phyloP scores from a whole-genome alignment of 2,113 vertebrate species.

The Spea multiplicata region DNA sequence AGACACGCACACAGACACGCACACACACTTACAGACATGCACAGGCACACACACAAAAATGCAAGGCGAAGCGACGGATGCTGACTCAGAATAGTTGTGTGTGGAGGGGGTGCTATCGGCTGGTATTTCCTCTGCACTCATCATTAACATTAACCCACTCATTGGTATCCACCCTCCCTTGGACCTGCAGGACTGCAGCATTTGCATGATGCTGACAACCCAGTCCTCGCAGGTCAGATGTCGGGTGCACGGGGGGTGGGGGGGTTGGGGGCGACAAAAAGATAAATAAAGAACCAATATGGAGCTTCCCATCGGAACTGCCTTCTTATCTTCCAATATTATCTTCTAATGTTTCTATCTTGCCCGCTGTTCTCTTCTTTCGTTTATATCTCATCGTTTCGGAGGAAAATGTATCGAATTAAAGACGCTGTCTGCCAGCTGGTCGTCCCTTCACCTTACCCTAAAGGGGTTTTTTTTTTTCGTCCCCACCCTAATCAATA shows the following conservation, averaged over 20 bases:
- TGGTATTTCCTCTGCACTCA: conserved; percentile 76
- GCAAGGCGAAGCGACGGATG: conserved; percentile 71
- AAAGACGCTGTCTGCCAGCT: conserved; percentile 61
- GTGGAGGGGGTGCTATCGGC: conserved; percentile 72
- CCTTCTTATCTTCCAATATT: conserved; percentile 63
- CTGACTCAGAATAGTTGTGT: conserved; percentile 80
- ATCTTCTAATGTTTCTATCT: conserved; percentile 50
- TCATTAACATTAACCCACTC: conserved; percentile 75
- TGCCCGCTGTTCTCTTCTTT: conserved; percentile 67
- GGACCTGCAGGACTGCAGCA: conserved; percentile 74
- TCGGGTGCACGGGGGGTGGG: conserved; percentile 55
- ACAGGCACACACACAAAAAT: conserved; percentile 52
- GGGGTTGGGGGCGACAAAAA: neutral
- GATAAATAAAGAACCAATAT: conserved; percentile 31
- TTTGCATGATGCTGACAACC: conserved; percentile 75
- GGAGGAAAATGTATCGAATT: conserved; percentile 70
- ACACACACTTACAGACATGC: conserved; percentile 3
- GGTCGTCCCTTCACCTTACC: conserved; percentile 62
- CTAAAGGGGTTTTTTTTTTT: conserved; percentile 40
- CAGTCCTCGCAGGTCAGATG: conserved; percentile 72
- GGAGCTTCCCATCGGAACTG: conserved; percentile 61
- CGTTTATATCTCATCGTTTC: conserved; percentile 73
- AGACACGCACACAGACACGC: conserved; percentile 56
- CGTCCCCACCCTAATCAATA: conserved; percentile 65
- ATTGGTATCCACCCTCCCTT: conserved; percentile 75